Evolutionary conservation across 2,113 vertebrate genomes (phyloP).

Genomic region (Aegypius monachus): DNA sequence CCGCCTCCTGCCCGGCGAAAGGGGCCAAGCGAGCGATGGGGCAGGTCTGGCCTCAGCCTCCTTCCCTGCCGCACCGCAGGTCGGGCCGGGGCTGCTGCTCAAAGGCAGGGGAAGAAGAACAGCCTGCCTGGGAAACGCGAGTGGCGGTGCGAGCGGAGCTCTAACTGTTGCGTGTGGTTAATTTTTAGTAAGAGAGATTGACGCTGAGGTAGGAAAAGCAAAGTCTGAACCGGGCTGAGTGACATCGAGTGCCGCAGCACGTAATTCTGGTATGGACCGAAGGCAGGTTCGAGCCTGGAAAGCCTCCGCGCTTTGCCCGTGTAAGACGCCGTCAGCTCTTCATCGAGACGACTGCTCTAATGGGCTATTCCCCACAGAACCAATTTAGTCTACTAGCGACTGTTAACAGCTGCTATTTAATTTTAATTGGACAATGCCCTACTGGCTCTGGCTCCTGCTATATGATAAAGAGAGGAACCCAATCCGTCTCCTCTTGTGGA

Average conservation of each 20-base stretch:
- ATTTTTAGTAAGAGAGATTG: neutral
- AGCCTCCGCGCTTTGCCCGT: neutral
- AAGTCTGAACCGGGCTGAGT: neutral
- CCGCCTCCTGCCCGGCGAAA: neutral
- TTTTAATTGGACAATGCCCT: conserved; percentile 30
- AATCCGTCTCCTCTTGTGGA: neutral
- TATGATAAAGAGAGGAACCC: neutral
- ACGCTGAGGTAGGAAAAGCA: neutral
- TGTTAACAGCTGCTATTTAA: conserved; percentile 15
- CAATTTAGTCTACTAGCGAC: conserved; percentile 15
- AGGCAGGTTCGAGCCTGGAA: neutral
- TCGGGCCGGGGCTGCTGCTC: neutral
- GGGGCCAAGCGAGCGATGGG: too few species aligned
- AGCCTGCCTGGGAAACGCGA: neutral
- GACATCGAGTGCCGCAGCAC: neutral
- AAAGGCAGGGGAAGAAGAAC: neutral
- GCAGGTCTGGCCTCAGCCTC: neutral
- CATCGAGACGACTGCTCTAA: neutral
- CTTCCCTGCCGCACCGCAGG: neutral
- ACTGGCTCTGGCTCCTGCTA: neutral
- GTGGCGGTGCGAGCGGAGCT: accelerated
- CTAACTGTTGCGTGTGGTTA: neutral
- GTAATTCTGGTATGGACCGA: accelerated
- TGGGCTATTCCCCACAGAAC: conserved; percentile 28
- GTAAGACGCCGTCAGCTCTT: neutral